Evolutionary conservation across 2,113 vertebrate genomes (phyloP).

Genomic region (Nerophis ophidion): DNA sequence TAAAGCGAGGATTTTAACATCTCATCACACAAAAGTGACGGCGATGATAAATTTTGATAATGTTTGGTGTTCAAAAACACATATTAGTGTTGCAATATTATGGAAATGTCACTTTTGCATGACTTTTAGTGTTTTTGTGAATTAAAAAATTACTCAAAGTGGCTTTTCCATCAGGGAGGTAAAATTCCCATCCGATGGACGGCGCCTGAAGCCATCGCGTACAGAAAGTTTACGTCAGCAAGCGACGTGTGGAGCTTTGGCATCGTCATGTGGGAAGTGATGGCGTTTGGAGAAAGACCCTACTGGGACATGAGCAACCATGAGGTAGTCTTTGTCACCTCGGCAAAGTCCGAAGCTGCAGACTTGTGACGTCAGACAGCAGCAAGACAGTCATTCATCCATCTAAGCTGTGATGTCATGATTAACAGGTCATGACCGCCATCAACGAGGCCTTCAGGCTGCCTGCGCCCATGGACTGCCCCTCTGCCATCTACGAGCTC

Average conservation of each 20-base stretch:
- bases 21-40: not conserved
- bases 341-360: not conserved
- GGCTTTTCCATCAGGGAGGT: slow-evolving; percentile 76
- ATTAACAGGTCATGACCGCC: slow-evolving; percentile 90
- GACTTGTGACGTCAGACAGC: slow-evolving; percentile 18
- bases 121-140: not conserved
- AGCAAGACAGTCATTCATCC: not conserved
- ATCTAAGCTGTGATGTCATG: not conserved
- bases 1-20: slow-evolving; percentile 11
- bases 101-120: too few species aligned
- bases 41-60: too few species aligned
- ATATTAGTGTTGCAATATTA: too few species aligned
- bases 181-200: slow-evolving; percentile 99
- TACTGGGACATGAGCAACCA: slow-evolving; percentile 98
- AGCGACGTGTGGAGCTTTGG: slow-evolving; percentile 97
- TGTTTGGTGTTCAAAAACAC: too few species aligned
- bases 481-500: slow-evolving; percentile 90
- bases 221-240: slow-evolving; percentile 94
- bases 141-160: slow-evolving; percentile 10
- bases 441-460: slow-evolving; percentile 94
- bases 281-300: slow-evolving; percentile 91
- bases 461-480: slow-evolving; percentile 90
- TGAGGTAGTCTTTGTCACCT: slow-evolving; percentile 58
- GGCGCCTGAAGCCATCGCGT: slow-evolving; percentile 90
- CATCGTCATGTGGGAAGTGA: slow-evolving; percentile 98